These are phyloP conservation scores for Baronia brevicornis DNA, from an alignment of 2,888 invertebrate genomes.

Conservation along the genomic window DNA sequence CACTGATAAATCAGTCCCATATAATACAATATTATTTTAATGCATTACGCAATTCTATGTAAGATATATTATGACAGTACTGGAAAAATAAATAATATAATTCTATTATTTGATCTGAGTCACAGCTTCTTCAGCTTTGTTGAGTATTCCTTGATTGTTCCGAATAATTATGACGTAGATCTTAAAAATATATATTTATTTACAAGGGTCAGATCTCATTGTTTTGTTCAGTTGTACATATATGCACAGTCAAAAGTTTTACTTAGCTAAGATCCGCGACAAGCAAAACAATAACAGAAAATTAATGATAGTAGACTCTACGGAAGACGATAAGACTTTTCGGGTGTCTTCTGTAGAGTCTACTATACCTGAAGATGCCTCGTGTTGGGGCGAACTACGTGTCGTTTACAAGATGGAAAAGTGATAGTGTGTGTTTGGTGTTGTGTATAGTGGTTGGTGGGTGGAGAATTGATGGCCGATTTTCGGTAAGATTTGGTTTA, in stretches of 20 bases:
- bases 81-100: constrained; percentile 63
- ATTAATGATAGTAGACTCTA: no score
- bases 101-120: constrained; percentile 36
- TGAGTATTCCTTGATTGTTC: constrained; percentile 28
- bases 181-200: constrained; percentile 15
- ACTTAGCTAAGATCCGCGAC: no score
- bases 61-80: constrained; percentile 48
- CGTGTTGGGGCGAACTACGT: no score
- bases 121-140: constrained; percentile 53
- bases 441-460: no score
- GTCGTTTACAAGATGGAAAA: no score
- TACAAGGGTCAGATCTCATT: constrained; percentile 6
- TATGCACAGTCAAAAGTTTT: background rate
- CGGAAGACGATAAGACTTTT: no score
- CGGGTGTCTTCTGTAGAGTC: no score
- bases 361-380: no score
- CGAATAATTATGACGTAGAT: constrained; percentile 14
- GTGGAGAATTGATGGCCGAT: no score
- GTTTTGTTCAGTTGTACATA: constrained; percentile 13
- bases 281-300: no score
- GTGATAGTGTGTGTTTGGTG: no score
- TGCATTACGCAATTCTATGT: constrained; percentile 39
- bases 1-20: constrained; percentile 38
- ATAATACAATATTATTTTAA: constrained; percentile 39
- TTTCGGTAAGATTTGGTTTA: no score